phyloP scores from a whole-genome alignment of 2,797 vertebrate genomes.

The Pygocentrus nattereri region DNA sequence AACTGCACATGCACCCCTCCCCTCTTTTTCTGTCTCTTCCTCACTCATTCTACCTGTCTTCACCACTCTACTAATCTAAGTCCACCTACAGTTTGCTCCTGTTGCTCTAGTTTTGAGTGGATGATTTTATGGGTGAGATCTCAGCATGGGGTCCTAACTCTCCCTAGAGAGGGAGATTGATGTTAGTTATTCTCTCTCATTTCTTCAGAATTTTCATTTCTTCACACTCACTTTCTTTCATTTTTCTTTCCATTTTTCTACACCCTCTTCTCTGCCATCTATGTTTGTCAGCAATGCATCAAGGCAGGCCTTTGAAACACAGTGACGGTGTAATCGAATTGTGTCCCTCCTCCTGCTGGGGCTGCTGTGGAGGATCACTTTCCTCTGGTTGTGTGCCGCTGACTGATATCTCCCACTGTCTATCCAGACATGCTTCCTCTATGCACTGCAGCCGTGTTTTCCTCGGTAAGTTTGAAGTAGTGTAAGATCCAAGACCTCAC shows the following conservation, averaged over 20 bases:
- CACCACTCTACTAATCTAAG: slow-evolving; percentile 23
- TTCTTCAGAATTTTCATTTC: background rate
- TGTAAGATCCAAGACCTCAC: background rate
- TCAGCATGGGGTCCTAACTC: background rate
- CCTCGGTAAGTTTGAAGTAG: slow-evolving; percentile 1
- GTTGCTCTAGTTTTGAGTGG: slow-evolving; percentile 4
- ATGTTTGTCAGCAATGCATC: slow-evolving; percentile 36
- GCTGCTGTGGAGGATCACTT: slow-evolving; percentile 32
- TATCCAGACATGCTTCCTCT: background rate
- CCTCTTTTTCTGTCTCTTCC: background rate
- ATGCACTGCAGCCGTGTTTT: background rate
- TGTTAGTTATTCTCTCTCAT: background rate
- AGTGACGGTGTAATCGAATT: slow-evolving; percentile 42
- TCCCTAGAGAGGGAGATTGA: background rate
- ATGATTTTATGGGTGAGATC: background rate
- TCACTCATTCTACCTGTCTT: slow-evolving; percentile 3
- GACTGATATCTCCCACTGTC: slow-evolving; percentile 21
- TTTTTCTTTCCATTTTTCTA: background rate
- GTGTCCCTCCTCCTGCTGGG: slow-evolving; percentile 16
- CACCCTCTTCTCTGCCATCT: slow-evolving; percentile 12
- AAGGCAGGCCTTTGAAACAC: slow-evolving; percentile 4
- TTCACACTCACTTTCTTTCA: background rate
- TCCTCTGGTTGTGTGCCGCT: slow-evolving; percentile 16
- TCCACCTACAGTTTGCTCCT: slow-evolving; percentile 45
- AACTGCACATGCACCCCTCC: slow-evolving; percentile 27